Evolutionary conservation across 2,113 vertebrate species (phyloP).

Genomic region (Microtus richardsoni): DNA sequence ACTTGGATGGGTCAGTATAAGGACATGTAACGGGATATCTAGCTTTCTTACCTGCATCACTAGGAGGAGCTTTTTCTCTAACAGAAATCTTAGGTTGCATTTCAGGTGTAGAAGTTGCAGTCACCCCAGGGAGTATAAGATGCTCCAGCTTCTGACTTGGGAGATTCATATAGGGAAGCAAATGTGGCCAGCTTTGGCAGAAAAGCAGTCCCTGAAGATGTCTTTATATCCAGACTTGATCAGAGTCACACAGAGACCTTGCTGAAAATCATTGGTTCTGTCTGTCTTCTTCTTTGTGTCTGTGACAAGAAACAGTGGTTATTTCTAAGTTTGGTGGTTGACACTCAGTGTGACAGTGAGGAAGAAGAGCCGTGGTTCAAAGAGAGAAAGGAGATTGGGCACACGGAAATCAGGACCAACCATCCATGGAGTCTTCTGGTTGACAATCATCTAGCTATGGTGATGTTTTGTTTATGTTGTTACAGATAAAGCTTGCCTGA

Average conservation of each 20-base stretch:
- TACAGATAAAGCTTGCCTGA: too few relatives aligned
- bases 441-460: not conserved
- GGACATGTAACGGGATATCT: not conserved
- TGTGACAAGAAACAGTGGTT: not conserved
- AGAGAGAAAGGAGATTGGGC: slow-evolving; percentile 1
- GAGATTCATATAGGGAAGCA: not conserved
- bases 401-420: not conserved
- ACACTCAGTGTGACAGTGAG: not conserved
- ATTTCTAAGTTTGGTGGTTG: slow-evolving; percentile 14
- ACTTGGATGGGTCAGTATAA: not conserved
- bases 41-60: not conserved
- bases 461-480: too few relatives aligned
- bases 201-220: not conserved
- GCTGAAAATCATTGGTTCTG: not conserved
- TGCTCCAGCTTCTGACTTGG: not conserved
- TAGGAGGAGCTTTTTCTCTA: not conserved
- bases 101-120: not conserved
- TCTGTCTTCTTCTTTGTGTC: not conserved
- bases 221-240: not conserved
- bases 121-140: not conserved
- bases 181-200: not conserved
- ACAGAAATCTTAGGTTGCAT: not conserved
- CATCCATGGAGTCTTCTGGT: not conserved
- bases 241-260: not conserved
- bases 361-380: not conserved